Conservation (phyloP, 2,113 vertebrate species). For the Tragelaphus strepsiceros region DNA sequence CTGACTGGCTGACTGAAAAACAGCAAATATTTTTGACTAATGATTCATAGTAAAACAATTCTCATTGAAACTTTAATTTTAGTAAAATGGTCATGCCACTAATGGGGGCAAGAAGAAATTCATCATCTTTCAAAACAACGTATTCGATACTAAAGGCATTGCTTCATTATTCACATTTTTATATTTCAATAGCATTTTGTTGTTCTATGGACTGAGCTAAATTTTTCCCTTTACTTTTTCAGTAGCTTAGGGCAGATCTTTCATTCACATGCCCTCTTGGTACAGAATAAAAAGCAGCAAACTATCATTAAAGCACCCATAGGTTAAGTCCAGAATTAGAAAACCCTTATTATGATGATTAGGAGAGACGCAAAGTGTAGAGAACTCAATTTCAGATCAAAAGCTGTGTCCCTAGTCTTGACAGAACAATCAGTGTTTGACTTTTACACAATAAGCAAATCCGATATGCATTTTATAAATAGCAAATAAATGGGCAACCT, state of each 20-base stretch:
- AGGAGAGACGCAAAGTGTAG: neutral
- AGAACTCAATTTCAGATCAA: neutral
- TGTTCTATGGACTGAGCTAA: neutral
- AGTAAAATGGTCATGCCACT: neutral
- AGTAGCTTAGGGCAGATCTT: neutral
- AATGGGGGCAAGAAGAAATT: neutral
- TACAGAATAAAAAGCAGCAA: neutral
- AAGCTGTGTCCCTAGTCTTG: neutral
- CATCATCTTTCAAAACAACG: neutral
- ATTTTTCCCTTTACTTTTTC: neutral
- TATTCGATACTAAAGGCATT: neutral
- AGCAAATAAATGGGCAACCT: constrained; percentile 42
- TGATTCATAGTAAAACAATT: neutral
- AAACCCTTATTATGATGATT: neutral
- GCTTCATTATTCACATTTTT: neutral
- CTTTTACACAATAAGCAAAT: constrained; percentile 53
- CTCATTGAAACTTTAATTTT: neutral
- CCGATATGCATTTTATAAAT: constrained; percentile 49
- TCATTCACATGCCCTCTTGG: neutral
- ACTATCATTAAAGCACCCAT: neutral
- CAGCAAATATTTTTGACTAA: neutral
- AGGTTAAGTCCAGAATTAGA: neutral
- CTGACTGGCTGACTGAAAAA: neutral
- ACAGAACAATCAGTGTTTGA: neutral
- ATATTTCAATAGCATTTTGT: neutral